phyloP scores from a whole-genome alignment of 2,113 vertebrate genomes.

The Campylomormyrus numenius region DNA sequence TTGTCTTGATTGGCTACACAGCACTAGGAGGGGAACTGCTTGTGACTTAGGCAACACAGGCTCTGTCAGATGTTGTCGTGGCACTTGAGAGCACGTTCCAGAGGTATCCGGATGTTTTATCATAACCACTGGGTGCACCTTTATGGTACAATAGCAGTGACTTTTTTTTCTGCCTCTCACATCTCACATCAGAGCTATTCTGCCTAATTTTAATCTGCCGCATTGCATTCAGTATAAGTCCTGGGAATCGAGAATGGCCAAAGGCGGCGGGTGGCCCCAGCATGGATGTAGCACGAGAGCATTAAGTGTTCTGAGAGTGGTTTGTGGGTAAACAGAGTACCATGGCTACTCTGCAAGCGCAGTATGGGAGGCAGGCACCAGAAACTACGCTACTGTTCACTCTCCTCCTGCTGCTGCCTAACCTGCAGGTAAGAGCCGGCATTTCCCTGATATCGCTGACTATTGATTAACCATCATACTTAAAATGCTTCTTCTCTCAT shows the following conservation, averaged over 20 bases:
- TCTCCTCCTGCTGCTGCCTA: slow-evolving; percentile 31
- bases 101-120: neutral
- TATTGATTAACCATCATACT: neutral
- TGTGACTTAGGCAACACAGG: slow-evolving; percentile 45
- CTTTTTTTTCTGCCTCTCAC: neutral
- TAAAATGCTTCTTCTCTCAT: neutral
- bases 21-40: slow-evolving; percentile 44
- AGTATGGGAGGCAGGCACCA: slow-evolving; percentile 25
- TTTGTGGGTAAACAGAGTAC: slow-evolving; percentile 41
- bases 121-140: neutral
- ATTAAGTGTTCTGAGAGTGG: slow-evolving; percentile 13
- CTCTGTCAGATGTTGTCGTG: slow-evolving; percentile 34
- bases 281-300: slow-evolving; percentile 32
- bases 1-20: slow-evolving; percentile 59
- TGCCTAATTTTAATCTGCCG: neutral
- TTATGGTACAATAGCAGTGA: neutral
- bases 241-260: slow-evolving; percentile 23
- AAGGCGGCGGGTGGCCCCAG: neutral
- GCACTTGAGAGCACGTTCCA: slow-evolving; percentile 24
- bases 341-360: slow-evolving; percentile 41
- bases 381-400: slow-evolving; percentile 24
- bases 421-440: slow-evolving; percentile 44
- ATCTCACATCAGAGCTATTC: neutral
- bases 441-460: neutral
- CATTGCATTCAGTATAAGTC: neutral